These are phyloP conservation scores for Dastarcus helophoroides DNA, from an alignment of 2,888 invertebrate genomes.

Conservation along the genomic window DNA sequence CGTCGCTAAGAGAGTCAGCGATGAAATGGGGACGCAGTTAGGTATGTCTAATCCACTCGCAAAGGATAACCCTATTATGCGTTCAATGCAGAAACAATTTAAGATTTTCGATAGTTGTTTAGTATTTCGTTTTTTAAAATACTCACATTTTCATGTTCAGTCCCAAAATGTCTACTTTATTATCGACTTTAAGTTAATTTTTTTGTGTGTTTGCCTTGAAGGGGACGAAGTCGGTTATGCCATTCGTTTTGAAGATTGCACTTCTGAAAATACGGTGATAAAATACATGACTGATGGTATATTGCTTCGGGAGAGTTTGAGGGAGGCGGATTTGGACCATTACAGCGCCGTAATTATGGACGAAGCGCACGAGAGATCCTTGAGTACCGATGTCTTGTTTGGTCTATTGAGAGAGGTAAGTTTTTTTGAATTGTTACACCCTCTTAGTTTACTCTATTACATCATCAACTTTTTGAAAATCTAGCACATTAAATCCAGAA, in stretches of 20 bases:
- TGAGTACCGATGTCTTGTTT: slow-evolving; percentile 97
- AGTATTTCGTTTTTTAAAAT: too few relatives aligned
- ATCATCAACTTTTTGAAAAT: too few relatives aligned
- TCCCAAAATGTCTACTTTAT: not conserved
- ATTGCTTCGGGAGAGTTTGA: slow-evolving; percentile 83
- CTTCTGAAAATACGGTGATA: slow-evolving; percentile 83
- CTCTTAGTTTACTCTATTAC: too few relatives aligned
- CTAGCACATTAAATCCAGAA: too few relatives aligned
- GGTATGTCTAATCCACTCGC: too few relatives aligned
- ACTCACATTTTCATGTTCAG: not conserved
- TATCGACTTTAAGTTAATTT: too few relatives aligned
- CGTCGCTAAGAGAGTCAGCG: slow-evolving; percentile 96
- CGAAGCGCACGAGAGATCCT: slow-evolving; percentile 96
- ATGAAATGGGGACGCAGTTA: slow-evolving; percentile 87
- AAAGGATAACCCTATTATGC: too few relatives aligned
- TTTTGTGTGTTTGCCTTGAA: slow-evolving; percentile 24
- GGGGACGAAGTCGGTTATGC: slow-evolving; percentile 95
- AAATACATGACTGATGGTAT: slow-evolving; percentile 99
- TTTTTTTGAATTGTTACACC: too few relatives aligned
- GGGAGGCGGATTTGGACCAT: slow-evolving; percentile 92
- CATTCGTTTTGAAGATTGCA: slow-evolving; percentile 99
- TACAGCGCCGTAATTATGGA: slow-evolving; percentile 99
- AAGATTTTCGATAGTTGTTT: too few relatives aligned
- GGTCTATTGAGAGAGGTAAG: slow-evolving; percentile 85
- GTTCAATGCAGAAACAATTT: too few relatives aligned